Conservation (phyloP, 2,113 vertebrate species). For the Sphyrna mokarran region DNA sequence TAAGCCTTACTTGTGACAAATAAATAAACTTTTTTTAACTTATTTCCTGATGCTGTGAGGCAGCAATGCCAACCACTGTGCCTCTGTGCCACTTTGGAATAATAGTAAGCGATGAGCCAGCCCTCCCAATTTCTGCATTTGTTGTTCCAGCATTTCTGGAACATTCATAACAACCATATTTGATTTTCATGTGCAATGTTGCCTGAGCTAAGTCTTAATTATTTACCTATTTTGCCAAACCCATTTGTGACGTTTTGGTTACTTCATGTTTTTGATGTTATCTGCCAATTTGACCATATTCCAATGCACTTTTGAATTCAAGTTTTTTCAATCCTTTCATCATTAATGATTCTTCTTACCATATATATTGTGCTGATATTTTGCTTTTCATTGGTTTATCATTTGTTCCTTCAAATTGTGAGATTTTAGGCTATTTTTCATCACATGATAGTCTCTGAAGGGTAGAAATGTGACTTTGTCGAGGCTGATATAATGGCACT, state of each 20-base stretch:
- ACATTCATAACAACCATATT: neutral
- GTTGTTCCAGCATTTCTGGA: neutral
- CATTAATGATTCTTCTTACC: neutral
- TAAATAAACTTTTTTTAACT: no score
- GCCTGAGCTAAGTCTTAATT: neutral
- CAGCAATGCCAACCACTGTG: no score
- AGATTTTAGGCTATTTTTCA: neutral
- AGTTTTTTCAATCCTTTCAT: neutral
- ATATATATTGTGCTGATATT: neutral
- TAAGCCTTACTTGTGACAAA: no score
- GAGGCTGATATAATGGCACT: neutral
- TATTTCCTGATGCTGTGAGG: no score
- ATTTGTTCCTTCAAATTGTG: neutral
- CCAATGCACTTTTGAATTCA: neutral
- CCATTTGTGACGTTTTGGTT: neutral
- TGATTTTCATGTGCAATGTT: neutral
- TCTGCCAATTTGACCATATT: neutral
- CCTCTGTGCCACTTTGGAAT: neutral
- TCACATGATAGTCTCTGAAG: neutral
- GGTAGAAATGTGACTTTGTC: neutral
- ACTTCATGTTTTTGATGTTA: neutral
- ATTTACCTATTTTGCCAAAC: neutral
- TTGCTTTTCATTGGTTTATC: neutral
- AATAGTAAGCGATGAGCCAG: neutral
- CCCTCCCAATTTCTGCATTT: neutral